Evolutionary conservation across 2,797 vertebrate species (phyloP), one percentile per base, ranked within the genome.

Genomic region (Antrozous pallidus): DNA sequence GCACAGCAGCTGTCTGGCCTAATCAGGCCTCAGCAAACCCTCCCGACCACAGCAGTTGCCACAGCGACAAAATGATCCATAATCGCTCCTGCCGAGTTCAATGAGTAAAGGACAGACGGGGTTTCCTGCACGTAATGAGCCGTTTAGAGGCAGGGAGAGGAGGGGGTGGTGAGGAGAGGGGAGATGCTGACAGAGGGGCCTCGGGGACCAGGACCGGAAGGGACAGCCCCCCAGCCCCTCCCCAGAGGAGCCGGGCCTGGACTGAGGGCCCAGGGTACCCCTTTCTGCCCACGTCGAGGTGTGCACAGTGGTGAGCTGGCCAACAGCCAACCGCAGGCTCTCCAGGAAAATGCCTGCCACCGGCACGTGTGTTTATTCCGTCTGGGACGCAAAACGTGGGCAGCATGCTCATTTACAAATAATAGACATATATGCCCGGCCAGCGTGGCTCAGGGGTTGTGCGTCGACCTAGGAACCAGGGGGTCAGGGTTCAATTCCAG

Each of bases 51-150:
- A 96, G 94, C 78, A 74, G 98, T 97, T 98, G 96, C 98, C 96
- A 97, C 83, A 92, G 97, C 38, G 93, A 98, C 94, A 94, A 97
- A 98, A 97, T 97, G 97, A 96, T 96, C 97, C 97, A 97, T 97
- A 96, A 97, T 96, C 97, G 95, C 97, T 95, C 96, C 94, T 96
- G 97, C 95, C 96, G 97, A 93, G 96, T 97, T 95, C 95, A 96
- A 85, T 96, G 97, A 97, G 95, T 87, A 93, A 97, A 97, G 96
- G 96, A 97, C 92, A 85, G 91, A 96, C 95, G 90, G 54, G 85
- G 93, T 81, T 97, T 98, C 97, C 97, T 95, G 96, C 74, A 12
- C n/a, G 26, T 42, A 54, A 45, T 10, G 31, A 79, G 26, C 33
- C 20, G 31, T 18, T 80, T 16, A 58, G 54, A 80, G 94, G 94